Conservation (phyloP, 2,113 vertebrate genomes). For the Egretta garzetta region DNA sequence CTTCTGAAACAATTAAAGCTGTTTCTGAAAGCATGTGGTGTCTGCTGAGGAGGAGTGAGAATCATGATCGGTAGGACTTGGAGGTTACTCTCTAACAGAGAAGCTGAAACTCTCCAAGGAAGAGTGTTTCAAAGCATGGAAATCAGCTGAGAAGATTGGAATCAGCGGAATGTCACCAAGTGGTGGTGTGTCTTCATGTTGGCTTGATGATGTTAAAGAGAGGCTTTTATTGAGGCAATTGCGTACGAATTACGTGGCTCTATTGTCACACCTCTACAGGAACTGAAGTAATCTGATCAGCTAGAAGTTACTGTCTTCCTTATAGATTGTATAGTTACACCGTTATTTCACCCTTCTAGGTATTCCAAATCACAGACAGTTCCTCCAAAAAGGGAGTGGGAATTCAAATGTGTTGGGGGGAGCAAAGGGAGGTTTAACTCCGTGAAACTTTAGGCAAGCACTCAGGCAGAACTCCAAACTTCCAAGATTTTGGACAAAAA, state of each 20-base stretch:
- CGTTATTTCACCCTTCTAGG: not conserved
- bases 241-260: rapidly evolving
- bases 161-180: not conserved
- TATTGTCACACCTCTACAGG: not conserved
- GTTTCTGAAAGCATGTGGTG: not conserved
- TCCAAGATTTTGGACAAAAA: not conserved
- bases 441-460: not conserved
- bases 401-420: not conserved
- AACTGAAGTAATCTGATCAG: too few species aligned
- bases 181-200: not conserved
- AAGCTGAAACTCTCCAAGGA: rapidly evolving
- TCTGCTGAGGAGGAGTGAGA: not conserved
- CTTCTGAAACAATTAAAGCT: not conserved
- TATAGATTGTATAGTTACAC: rapidly evolving
- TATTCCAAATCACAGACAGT: not conserved
- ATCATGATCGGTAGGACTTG: not conserved
- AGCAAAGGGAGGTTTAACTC: not conserved
- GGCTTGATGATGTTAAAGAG: not conserved
- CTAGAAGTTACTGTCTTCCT: not conserved
- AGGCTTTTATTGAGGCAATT: not conserved
- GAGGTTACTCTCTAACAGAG: not conserved
- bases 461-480: not conserved
- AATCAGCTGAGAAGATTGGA: not conserved
- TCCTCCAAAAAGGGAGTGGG: not conserved
- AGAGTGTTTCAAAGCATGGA: not conserved